Percentiles rank a stretch among this genome's conserved stretches.
Evolutionary conservation across 2,888 invertebrate species (phyloP).

Genomic region (Nemurella pictetii): DNA sequence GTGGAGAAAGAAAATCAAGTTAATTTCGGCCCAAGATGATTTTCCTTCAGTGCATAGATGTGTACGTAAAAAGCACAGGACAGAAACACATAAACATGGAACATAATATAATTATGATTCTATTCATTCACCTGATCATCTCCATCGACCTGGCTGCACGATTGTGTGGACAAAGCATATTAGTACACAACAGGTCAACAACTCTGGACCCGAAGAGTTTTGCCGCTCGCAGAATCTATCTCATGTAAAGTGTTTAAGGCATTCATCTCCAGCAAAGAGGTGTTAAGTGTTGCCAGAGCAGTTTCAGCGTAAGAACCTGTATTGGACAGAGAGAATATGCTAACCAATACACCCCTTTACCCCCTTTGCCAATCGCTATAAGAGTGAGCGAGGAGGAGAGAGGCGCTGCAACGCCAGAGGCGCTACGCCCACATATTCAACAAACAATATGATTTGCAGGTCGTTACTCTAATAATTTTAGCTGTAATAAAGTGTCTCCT

Average conservation of each 20-base stretch:
- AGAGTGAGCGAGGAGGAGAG: neutral
- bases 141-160: slow-evolving; percentile 3
- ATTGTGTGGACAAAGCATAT: neutral
- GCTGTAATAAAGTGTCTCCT: slow-evolving; percentile 11
- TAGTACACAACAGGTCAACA: slow-evolving; percentile 16
- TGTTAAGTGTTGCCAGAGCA: slow-evolving; percentile 18
- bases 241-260: slow-evolving; percentile 21
- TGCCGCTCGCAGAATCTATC: neutral
- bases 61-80: neutral
- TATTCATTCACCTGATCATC: neutral
- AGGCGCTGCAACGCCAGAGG: neutral
- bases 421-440: slow-evolving; percentile 8
- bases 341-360: slow-evolving; percentile 7
- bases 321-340: neutral
- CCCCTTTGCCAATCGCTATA: slow-evolving; percentile 4
- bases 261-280: slow-evolving; percentile 13
- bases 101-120: neutral
- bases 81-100: neutral
- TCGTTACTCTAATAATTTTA: slow-evolving; percentile 27
- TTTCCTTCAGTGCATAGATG: neutral
- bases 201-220: neutral
- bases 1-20: too few relatives aligned
- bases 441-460: slow-evolving; percentile 32
- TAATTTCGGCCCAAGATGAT: too few relatives aligned
- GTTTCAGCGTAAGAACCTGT: slow-evolving; percentile 19